Base-by-base conservation (phyloP, 2,888 invertebrate species). In the Hipparchia sbordonii region DNA sequence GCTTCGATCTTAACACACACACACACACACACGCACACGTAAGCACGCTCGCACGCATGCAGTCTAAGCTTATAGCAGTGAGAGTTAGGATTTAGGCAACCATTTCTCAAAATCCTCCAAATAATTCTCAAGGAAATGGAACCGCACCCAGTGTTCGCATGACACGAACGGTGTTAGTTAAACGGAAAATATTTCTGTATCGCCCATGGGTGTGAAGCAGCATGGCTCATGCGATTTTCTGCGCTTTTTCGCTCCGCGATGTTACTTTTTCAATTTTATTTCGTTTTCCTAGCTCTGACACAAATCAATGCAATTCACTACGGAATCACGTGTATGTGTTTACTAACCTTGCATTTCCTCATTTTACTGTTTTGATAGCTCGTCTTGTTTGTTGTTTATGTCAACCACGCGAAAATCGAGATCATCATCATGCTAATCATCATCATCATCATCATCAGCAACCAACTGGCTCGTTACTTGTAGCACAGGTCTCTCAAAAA, bases 101-200 rank as follows among this genome's bases (percentile, higher is more conserved):
- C 7, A 9, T 65, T n/a, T 33, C 10, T 48, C 39, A 12, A 39
- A 13, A 7, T 46, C 23, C 56, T 57, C 46, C 23, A 45, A 4
- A 45, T 52, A 12, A 12, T 33, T 60, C 59, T 57, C 13, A 57
- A 10, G 13, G 10, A 33, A 70, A 69, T 67, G 74, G 71, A 72
- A 71, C 56, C 72, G 23, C 33, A 63, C 72, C 9, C 68, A 52
- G 68, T 77, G 82, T 79, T 81, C 83, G 84, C 82, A 84, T 87
- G 87, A 84, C 84, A 84, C 83, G 83, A 84, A 81, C 81, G 82
- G 85, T 77, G 88, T 85, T 88, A 87, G 85, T 89, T 89, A 89
- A 87, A 88, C 84, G 87, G 87, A 88, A 90, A 90, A 90, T 89
- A 90, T 90, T 90, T 86, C 85, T 86, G 85, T 88, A 85, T 86